Evolutionary conservation across 53 echinoderm and acorn worm genomes (phyloP), one percentile per base, ranked within the genome.

Genomic region (Temnopleurus reevesii): DNA sequence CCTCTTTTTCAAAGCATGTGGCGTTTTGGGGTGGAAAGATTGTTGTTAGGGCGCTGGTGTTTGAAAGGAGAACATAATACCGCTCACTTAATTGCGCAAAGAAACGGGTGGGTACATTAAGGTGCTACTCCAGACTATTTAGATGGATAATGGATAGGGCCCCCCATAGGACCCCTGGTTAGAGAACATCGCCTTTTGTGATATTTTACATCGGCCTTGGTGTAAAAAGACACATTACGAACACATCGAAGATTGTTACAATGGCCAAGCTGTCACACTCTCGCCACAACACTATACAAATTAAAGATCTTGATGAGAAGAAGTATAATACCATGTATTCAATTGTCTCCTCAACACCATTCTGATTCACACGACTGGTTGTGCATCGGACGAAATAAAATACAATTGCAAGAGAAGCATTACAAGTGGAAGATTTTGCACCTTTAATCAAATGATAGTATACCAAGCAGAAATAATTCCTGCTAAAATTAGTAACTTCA

Each of bases 91-190:
- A 46, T 77, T 46, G 27, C 79, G 12, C 24, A 19, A 8, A 79
- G 28, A 79, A 79, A 49, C 49, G 46, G 49, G 28, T 79, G 49
- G 30, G 46, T 79, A 79, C 79, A 79, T 46, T 49, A 46, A 49
- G 46, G 41, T 12, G 51, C 38, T 76, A 33, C 33, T 63, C 9
- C 2, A 29, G 33, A 63, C 25, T 66, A 38, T 36, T 36, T 33
- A 35, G 0, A 10, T 76, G 76, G 10, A 25, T 41, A 76, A 76
- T 76, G 76, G 33, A 43, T 2, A 45, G 43, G 76, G 13, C 4
- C 8, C 8, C 79, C 26, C 15, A 0, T 79, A 47, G 29, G 79
- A 79, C 46, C 46, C 5, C 12, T 4, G 10, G 79, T 79, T 79
- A 79, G 79, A 47, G 28, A 24, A 79, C 79, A 26, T 9, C 0